Conservation (phyloP, 1,140 invertebrate genomes). For the Drosophila bocqueti region DNA sequence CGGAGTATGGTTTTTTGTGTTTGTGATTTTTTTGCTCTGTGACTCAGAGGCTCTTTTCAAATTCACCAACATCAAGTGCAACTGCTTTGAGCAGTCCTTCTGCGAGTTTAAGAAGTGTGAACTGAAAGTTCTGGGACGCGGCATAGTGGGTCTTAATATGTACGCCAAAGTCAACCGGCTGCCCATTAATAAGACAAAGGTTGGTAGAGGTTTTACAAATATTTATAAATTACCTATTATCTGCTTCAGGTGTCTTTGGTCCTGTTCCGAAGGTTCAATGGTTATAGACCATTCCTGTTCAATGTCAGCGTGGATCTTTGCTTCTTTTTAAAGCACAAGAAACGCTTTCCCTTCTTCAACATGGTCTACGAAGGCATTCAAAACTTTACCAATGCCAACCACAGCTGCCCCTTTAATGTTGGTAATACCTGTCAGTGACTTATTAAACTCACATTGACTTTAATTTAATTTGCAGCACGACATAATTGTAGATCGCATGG, state of each 20-base stretch:
- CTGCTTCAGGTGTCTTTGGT: background rate
- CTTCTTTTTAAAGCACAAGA: constrained; percentile 7
- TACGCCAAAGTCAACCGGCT: constrained; percentile 6
- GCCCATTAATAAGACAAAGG: background rate
- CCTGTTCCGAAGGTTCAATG: constrained; percentile 19
- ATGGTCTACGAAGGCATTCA: constrained; percentile 8
- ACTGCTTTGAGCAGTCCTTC: background rate
- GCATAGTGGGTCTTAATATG: constrained; percentile 8
- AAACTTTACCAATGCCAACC: constrained; percentile 27
- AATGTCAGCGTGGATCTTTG: constrained; percentile 32
- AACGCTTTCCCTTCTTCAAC: constrained; percentile 5
- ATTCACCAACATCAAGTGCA: constrained; percentile 22
- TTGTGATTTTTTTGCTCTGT: background rate
- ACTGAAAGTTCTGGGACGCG: constrained; percentile 12
- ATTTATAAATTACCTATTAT: background rate
- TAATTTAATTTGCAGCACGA: constrained; percentile 6
- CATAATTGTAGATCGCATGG: constrained; percentile 21
- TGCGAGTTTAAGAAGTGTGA: constrained; percentile 16
- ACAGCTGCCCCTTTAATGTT: constrained; percentile 32
- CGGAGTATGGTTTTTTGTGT: background rate
- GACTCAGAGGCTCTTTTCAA: constrained; percentile 10
- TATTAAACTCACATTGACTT: background rate
- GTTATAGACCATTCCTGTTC: constrained; percentile 32
- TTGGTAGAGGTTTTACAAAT: background rate
- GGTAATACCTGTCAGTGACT: background rate